phyloP scores from a whole-genome alignment of 1,140 invertebrate species.

The Drosophila pectinifera region DNA sequence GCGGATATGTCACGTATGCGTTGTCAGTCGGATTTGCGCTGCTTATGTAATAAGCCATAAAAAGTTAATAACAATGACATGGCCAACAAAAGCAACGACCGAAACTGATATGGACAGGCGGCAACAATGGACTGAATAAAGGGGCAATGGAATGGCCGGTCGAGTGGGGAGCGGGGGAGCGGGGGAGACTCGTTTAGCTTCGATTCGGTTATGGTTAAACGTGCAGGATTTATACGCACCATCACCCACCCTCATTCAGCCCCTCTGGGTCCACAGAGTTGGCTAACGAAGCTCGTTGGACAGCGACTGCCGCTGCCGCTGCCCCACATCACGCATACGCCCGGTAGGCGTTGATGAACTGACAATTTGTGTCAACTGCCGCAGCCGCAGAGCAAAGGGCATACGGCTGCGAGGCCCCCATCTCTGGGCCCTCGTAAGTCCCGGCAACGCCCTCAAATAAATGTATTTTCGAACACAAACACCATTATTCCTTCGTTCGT shows the following conservation, averaged over 20 bases:
- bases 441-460: constrained; percentile 74
- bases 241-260: not conserved
- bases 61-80: constrained; percentile 82
- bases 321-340: constrained; percentile 66
- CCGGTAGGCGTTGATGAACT: constrained; percentile 83
- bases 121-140: constrained; percentile 33
- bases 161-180: not conserved
- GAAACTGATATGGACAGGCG: constrained; percentile 39
- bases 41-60: constrained; percentile 82
- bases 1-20: constrained; percentile 67
- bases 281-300: constrained; percentile 65
- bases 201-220: constrained; percentile 78
- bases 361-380: constrained; percentile 83
- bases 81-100: constrained; percentile 54
- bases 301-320: constrained; percentile 17
- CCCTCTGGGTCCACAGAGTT: constrained; percentile 5
- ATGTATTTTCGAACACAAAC: constrained; percentile 81
- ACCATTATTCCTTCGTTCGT: constrained; percentile 65
- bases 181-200: constrained; percentile 23
- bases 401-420: constrained; percentile 6
- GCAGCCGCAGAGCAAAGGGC: constrained; percentile 70
- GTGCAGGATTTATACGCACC: constrained; percentile 73
- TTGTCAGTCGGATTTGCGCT: constrained; percentile 68
- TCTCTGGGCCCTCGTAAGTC: not conserved
- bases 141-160: constrained; percentile 1